A percentile compares a stretch with the other conserved stretches of the same genome.
Evolutionary conservation across 2,888 invertebrate genomes (phyloP).

Genomic region (Caradrina clavipalpis): DNA sequence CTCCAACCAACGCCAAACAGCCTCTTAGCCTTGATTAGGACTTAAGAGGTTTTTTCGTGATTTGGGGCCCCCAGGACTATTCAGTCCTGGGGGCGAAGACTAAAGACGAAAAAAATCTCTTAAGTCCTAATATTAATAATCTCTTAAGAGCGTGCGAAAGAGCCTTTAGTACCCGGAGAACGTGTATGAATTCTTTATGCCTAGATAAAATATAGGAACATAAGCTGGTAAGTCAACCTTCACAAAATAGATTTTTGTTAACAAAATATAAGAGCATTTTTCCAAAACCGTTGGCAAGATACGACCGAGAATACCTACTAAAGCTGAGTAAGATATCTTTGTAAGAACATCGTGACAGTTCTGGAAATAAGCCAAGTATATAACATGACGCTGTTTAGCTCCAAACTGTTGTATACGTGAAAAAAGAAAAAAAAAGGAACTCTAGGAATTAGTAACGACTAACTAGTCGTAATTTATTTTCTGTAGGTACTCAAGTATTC

Average conservation of each 20-base stretch:
- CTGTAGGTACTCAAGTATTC: too few relatives aligned
- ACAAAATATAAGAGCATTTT: slow-evolving; percentile 31
- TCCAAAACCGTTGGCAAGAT: slow-evolving; percentile 56
- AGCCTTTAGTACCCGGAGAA: neutral
- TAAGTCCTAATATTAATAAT: too few relatives aligned
- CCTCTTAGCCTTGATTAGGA: too few relatives aligned
- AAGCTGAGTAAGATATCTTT: slow-evolving; percentile 50
- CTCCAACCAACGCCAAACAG: too few relatives aligned
- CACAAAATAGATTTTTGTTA: slow-evolving; percentile 23
- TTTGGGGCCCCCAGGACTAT: too few relatives aligned
- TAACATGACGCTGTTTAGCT: slow-evolving; percentile 32
- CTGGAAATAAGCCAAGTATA: slow-evolving; percentile 60
- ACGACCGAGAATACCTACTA: slow-evolving; percentile 36
- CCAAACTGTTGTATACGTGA: slow-evolving; percentile 14
- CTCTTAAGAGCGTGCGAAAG: too few relatives aligned
- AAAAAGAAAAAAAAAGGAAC: slow-evolving; percentile 18
- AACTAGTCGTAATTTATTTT: slow-evolving; percentile 10
- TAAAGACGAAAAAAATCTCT: too few relatives aligned
- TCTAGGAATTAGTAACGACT: slow-evolving; percentile 5
- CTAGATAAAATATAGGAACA: slow-evolving; percentile 3
- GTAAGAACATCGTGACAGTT: slow-evolving; percentile 47
- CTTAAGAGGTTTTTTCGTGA: too few relatives aligned
- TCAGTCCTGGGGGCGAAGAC: too few relatives aligned
- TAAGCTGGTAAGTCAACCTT: slow-evolving; percentile 16
- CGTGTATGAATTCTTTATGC: neutral